These are phyloP conservation scores for Glareola pratincola DNA, from an alignment of 2,113 vertebrate species.

Conservation along the genomic window DNA sequence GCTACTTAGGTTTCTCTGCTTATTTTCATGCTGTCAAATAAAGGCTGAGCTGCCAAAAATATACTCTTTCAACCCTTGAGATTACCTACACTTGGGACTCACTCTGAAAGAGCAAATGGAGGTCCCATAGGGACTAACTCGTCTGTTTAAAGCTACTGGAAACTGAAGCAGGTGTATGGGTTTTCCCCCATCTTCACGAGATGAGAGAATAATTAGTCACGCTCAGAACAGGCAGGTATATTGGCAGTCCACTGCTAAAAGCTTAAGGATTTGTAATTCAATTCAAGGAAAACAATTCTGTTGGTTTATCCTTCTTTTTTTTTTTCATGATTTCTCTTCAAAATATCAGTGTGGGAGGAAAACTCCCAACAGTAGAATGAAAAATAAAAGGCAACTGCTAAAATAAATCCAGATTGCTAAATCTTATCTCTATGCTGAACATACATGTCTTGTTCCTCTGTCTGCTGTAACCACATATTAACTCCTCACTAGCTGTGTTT, in stretches of 20 bases:
- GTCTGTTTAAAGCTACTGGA: background rate
- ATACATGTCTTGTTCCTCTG: constrained; percentile 29
- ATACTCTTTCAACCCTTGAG: background rate
- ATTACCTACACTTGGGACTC: background rate
- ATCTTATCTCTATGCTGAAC: constrained; percentile 21
- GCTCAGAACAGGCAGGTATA: background rate
- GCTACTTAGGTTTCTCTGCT: constrained; percentile 16
- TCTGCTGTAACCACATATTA: constrained; percentile 61
- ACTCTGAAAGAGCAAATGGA: background rate
- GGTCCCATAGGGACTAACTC: background rate
- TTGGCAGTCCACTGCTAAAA: background rate
- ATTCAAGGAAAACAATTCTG: background rate
- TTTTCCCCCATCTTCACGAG: background rate
- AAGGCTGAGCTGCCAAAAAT: background rate
- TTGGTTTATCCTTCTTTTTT: background rate
- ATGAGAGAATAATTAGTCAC: background rate
- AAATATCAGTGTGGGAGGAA: background rate
- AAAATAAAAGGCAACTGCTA: constrained; percentile 43
- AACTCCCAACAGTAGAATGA: background rate
- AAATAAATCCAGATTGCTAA: constrained; percentile 58
- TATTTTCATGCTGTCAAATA: constrained; percentile 26
- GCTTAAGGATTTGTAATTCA: background rate
- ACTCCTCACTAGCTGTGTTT: constrained; percentile 33
- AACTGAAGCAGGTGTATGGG: background rate
- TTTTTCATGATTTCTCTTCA: background rate